Evolutionary conservation across 1,140 invertebrate species (phyloP).

Genomic region (Drosophila baimaii): DNA sequence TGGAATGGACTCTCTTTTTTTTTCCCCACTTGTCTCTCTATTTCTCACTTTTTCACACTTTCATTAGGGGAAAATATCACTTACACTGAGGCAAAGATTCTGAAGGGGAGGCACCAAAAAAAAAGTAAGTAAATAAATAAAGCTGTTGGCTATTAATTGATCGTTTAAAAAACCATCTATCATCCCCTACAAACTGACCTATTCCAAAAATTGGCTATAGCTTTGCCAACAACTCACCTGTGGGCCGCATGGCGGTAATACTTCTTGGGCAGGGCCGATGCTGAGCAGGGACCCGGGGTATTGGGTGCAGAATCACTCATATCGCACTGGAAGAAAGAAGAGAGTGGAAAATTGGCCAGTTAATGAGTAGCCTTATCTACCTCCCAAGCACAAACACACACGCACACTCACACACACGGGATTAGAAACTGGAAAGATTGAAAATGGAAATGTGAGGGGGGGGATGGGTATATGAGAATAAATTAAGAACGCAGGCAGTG

Average conservation of each 20-base stretch:
- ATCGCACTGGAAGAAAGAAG: conserved; percentile 53
- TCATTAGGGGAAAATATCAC: neutral
- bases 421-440: conserved; percentile 15
- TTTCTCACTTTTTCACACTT: neutral
- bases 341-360: conserved; percentile 1
- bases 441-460: neutral
- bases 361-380: conserved; percentile 4
- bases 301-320: conserved; percentile 77
- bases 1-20: conserved; percentile 36
- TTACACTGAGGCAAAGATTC: neutral
- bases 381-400: conserved; percentile 11
- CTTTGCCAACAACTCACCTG: conserved; percentile 50
- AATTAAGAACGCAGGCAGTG: conserved; percentile 25
- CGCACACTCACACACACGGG: conserved; percentile 2
- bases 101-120: too few species aligned
- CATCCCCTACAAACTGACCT: neutral
- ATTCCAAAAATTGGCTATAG: too few species aligned
- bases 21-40: conserved; percentile 7
- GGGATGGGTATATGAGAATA: conserved; percentile 1
- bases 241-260: conserved; percentile 75
- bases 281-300: conserved; percentile 55
- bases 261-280: conserved; percentile 62
- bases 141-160: too few species aligned
- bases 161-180: too few species aligned
- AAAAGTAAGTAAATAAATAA: too few species aligned